Conservation (phyloP, 2,888 invertebrate species). For the Mycalesis mineus region DNA sequence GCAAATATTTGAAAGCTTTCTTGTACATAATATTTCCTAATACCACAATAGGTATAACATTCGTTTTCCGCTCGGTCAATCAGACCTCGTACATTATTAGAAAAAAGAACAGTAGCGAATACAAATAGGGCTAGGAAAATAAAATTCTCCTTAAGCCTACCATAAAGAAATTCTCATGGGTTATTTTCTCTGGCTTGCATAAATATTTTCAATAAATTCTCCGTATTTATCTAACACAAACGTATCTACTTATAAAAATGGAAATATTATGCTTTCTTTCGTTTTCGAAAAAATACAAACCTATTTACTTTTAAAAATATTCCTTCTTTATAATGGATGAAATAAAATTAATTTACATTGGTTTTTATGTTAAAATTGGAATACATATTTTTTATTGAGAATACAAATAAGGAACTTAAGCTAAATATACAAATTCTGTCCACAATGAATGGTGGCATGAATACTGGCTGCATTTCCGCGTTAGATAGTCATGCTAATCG, state of each 20-base stretch:
- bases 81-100: neutral
- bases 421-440: no score
- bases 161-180: slow-evolving; percentile 24
- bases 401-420: no score
- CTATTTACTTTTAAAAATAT: no score
- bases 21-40: neutral
- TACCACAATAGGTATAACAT: neutral
- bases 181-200: slow-evolving; percentile 39
- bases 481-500: no score
- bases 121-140: slow-evolving; percentile 12
- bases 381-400: no score
- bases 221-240: slow-evolving; percentile 63
- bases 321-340: no score
- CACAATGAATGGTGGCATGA: no score
- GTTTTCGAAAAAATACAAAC: no score
- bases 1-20: neutral
- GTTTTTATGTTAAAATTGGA: no score
- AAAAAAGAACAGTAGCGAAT: slow-evolving; percentile 1
- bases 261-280: slow-evolving; percentile 19
- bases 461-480: no score
- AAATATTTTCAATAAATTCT: slow-evolving; percentile 67
- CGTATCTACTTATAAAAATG: slow-evolving; percentile 60
- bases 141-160: slow-evolving; percentile 22
- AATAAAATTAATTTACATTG: no score
- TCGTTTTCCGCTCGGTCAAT: neutral